phyloP scores from a whole-genome alignment of 64 coral and sea anemone species.

The Acropora tenuis region DNA sequence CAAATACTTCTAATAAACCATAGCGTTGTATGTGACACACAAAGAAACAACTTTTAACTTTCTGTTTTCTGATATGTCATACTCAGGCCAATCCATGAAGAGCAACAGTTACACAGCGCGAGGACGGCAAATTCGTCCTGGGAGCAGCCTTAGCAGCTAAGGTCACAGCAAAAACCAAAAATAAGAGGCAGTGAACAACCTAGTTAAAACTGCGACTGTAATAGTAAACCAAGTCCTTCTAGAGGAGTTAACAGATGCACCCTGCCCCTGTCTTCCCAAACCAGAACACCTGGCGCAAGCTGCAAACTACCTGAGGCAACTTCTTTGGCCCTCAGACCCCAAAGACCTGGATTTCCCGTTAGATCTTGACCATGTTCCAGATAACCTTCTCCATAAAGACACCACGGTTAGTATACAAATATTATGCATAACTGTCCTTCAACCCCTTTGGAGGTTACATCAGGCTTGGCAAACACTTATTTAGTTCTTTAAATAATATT shows the following conservation, averaged over 20 bases:
- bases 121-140: not conserved
- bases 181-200: constrained; percentile 4
- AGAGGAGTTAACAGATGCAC: constrained; percentile 9
- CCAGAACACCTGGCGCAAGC: constrained; percentile 12
- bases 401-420: constrained; percentile 12
- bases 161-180: constrained; percentile 37
- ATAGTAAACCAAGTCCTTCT: constrained; percentile 30
- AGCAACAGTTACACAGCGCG: not conserved
- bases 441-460: not conserved
- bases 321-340: constrained; percentile 26
- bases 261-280: not conserved
- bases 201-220: constrained; percentile 24
- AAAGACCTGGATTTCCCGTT: constrained; percentile 17
- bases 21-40: not conserved
- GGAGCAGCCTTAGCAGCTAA: constrained; percentile 12
- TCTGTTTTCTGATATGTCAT: not conserved
- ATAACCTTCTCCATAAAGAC: constrained; percentile 13
- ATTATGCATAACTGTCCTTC: not conserved
- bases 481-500: not conserved
- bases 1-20: constrained; percentile 3
- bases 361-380: not conserved
- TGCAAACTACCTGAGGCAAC: constrained; percentile 31
- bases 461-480: not conserved
- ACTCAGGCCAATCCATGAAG: not conserved
- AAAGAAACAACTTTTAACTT: not conserved